Base-by-base conservation (phyloP, 2,113 vertebrate genomes). In the Xenopus laevis region DNA sequence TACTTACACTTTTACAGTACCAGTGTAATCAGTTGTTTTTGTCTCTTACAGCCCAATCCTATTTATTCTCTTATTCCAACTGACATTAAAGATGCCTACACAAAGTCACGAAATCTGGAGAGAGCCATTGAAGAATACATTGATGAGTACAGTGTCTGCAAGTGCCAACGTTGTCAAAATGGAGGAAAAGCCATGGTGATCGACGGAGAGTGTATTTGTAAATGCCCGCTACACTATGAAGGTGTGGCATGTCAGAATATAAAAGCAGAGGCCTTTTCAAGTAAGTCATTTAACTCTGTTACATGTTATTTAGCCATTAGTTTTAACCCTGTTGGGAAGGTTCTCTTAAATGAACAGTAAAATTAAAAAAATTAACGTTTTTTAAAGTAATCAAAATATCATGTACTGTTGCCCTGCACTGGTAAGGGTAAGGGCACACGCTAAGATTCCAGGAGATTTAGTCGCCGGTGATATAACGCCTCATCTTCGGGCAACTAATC, bases 91-190 rank as follows among this genome's bases (percentile, higher is more conserved):
- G 71, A 89, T 0, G 86, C 92, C 0, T 81, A 88, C 33, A 4
- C 44, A 47, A 94, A 89, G 84, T 92, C 86, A 69, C 50, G 82
- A 59, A 94, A 98, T 82, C 65, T 98, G 71, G 90, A 89, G 81
- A 84, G 55, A 80, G 94, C 93, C 30, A 79, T 87, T 21, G 75
- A 80, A 4, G 95, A 96, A 5, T 98, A 97, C 8, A 17, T 94
- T 30, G 81, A 84, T 0, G 95, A 98, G 81, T 94, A 94, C 70
- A 95, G 59, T 15, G 65, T 83, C 18, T 92, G 86, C 77, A 98
- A 96, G 85, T 98, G 95, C 62, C 71, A 83, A 17, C 92, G 91
- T 0, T 98, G 95, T 65, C 86, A 86, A 13, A 96, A 98, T 4
- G 95, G 94, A 61, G 96, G 90, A 4, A 94, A 90, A 0, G 79